Percentiles rank a stretch among this genome's conserved stretches.
These are phyloP conservation scores for Hipposideros armiger DNA, from an alignment of 2,113 vertebrate species.

Conservation along the genomic window DNA sequence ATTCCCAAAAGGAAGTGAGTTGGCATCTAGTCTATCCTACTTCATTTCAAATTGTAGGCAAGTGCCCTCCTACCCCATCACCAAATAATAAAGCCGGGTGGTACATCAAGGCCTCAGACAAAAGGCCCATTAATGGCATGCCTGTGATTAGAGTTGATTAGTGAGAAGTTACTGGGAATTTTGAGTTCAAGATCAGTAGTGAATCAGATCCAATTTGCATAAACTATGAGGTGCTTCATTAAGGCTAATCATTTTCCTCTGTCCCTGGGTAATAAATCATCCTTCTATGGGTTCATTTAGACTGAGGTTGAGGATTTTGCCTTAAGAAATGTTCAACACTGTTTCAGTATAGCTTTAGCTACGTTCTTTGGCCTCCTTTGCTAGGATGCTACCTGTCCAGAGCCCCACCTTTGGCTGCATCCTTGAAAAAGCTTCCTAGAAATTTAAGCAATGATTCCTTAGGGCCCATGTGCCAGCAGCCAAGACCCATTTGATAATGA, in stretches of 20 bases:
- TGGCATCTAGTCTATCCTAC: neutral
- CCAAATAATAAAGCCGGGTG: slow-evolving; percentile 26
- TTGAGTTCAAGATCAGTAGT: slow-evolving; percentile 71
- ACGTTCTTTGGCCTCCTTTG: neutral
- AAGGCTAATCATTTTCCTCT: slow-evolving; percentile 77
- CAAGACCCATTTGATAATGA: neutral
- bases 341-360: neutral
- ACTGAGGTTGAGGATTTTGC: slow-evolving; percentile 34
- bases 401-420: neutral
- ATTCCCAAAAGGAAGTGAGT: neutral
- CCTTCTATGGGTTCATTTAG: slow-evolving; percentile 64
- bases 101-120: slow-evolving; percentile 53
- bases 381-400: neutral
- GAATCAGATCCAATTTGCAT: slow-evolving; percentile 81
- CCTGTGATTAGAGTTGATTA: slow-evolving; percentile 77
- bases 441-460: slow-evolving; percentile 17
- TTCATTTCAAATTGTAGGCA: neutral
- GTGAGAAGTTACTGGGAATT: slow-evolving; percentile 71
- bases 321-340: neutral
- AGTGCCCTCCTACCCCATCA: neutral
- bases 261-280: slow-evolving; percentile 75
- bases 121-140: slow-evolving; percentile 65
- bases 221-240: slow-evolving; percentile 74
- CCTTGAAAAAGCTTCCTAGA: slow-evolving; percentile 29
- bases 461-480: neutral